Conservation (phyloP, 92 coral and sea anemone species). For the Porites evermanni region DNA sequence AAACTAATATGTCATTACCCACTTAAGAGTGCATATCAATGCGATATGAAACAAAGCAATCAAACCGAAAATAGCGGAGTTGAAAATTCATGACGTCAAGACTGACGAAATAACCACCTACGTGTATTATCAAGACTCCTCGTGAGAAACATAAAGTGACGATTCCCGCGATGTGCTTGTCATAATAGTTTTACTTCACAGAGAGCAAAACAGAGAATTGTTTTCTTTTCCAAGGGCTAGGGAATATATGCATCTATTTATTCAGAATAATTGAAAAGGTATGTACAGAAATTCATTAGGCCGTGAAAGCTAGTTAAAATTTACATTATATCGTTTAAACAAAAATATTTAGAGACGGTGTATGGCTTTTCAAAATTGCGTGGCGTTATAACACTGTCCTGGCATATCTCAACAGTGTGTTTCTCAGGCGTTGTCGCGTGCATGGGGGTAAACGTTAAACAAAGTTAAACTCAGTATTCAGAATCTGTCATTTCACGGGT, state of each 20-base stretch:
- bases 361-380: too few relatives aligned
- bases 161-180: background rate
- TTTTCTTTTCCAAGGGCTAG: background rate
- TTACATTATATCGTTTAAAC: background rate
- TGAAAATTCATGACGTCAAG: constrained; percentile 16
- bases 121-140: background rate
- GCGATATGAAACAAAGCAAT: constrained; percentile 27
- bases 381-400: background rate
- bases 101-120: constrained; percentile 28
- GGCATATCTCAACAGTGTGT: background rate
- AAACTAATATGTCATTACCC: constrained; percentile 11
- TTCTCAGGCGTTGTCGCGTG: background rate
- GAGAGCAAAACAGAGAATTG: background rate
- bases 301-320: background rate
- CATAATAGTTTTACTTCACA: background rate
- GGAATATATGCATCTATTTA: background rate
- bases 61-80: constrained; percentile 28
- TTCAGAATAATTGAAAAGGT: constrained; percentile 29
- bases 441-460: background rate
- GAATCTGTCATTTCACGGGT: background rate
- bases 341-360: too few relatives aligned
- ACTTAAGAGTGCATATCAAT: constrained; percentile 32
- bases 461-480: background rate
- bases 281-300: background rate
- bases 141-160: constrained; percentile 6